These are phyloP conservation scores for Galendromus occidentalis DNA, from an alignment of 1,140 invertebrate genomes.

Conservation along the genomic window DNA sequence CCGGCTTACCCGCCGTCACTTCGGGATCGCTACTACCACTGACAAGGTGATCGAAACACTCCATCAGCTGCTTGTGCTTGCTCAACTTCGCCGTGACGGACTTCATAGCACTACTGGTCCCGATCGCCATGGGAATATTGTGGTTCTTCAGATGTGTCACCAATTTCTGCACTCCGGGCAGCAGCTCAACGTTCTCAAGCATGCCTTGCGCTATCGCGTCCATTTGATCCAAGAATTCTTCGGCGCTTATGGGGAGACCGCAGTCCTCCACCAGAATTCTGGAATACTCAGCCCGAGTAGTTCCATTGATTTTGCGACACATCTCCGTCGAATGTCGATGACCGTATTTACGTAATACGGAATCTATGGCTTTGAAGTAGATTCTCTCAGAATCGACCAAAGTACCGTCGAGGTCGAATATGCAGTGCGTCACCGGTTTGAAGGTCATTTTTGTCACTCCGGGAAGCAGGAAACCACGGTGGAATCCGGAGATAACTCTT, in stretches of 20 bases:
- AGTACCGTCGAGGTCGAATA: conserved; percentile 18
- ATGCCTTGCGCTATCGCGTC: too few relatives aligned
- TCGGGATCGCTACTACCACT: conserved; percentile 15
- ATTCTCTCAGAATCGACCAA: conserved; percentile 13
- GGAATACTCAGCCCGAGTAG: too few relatives aligned
- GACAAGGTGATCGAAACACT: conserved; percentile 17
- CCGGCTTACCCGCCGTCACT: conserved; percentile 15
- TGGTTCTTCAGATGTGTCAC: conserved; percentile 15
- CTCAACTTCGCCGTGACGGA: conserved; percentile 13
- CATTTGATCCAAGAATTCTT: too few relatives aligned
- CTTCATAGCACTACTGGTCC: conserved; percentile 3
- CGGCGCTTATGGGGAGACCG: too few relatives aligned
- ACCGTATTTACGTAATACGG: too few relatives aligned
- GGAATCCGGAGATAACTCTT: too few relatives aligned
- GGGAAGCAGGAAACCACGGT: too few relatives aligned
- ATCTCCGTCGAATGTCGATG: too few relatives aligned
- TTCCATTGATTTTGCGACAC: too few relatives aligned
- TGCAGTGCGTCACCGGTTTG: conserved; percentile 18
- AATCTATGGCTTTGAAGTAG: too few relatives aligned
- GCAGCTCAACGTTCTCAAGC: conserved; percentile 4
- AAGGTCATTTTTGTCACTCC: background rate
- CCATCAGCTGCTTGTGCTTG: conserved; percentile 3
- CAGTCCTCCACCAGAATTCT: too few relatives aligned
- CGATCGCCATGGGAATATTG: conserved; percentile 16
- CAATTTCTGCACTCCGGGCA: conserved; percentile 16